Percentiles rank a stretch among this genome's conserved stretches.
phyloP scores from a whole-genome alignment of 2,113 vertebrate genomes.

The Peromyscus maniculatus region DNA sequence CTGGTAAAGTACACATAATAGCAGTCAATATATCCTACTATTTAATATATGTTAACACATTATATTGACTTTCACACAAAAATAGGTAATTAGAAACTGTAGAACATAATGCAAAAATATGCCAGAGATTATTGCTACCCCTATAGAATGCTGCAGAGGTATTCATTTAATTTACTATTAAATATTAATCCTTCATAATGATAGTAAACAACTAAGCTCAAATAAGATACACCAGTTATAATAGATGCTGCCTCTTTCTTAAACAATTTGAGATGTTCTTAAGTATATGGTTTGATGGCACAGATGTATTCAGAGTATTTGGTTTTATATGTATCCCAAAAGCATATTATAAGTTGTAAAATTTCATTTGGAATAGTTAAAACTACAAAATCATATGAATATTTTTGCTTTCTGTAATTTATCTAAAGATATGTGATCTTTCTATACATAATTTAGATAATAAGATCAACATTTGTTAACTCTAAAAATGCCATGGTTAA shows the following conservation, averaged over 20 bases:
- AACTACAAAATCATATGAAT: neutral
- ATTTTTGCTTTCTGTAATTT: neutral
- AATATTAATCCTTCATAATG: neutral
- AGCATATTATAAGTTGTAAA: neutral
- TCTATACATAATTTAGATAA: neutral
- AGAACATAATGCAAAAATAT: neutral
- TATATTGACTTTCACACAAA: neutral
- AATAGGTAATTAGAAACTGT: neutral
- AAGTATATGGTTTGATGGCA: neutral
- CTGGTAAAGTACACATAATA: neutral
- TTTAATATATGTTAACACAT: neutral
- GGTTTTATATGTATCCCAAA: neutral
- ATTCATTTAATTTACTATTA: neutral
- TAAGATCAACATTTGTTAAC: neutral
- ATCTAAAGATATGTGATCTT: neutral
- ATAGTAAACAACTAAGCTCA: neutral
- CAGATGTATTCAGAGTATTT: neutral
- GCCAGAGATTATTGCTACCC: neutral
- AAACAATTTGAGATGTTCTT: neutral
- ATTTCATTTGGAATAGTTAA: neutral
- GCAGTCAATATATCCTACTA: too few species aligned
- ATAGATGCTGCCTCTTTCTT: neutral
- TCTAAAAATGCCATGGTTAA: neutral
- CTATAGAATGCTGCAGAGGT: too few species aligned
- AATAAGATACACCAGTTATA: neutral